Evolutionary conservation across 30 jellyfish, hydroid and myxozoan species (phyloP).

Genomic region (Sanderia malayensis): DNA sequence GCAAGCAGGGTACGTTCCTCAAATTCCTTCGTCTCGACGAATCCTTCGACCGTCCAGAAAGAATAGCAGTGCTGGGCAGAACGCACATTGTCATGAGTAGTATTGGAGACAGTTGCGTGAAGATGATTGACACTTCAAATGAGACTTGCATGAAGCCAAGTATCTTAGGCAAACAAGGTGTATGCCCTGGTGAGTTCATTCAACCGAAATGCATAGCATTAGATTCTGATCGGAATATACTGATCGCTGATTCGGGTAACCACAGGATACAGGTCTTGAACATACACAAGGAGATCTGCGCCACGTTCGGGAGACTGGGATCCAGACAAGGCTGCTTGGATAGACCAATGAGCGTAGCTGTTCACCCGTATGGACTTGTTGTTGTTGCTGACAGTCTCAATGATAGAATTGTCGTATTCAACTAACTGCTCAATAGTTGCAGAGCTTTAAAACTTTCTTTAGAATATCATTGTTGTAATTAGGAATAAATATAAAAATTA

Average conservation of each 20-base stretch:
- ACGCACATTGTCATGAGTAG: slow-evolving; percentile 28
- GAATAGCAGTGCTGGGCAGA: slow-evolving; percentile 18
- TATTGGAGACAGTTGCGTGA: slow-evolving; percentile 22
- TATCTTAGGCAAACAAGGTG: slow-evolving; percentile 45
- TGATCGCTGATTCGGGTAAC: slow-evolving; percentile 59
- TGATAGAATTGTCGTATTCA: slow-evolving; percentile 51
- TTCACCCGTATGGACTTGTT: slow-evolving; percentile 60
- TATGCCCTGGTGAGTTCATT: slow-evolving; percentile 52
- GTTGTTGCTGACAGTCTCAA: slow-evolving; percentile 64
- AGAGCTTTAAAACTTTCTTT: too few relatives aligned
- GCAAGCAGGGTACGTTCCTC: slow-evolving; percentile 27
- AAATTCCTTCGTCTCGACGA: slow-evolving; percentile 36
- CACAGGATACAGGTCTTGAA: slow-evolving; percentile 63
- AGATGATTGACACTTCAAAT: slow-evolving; percentile 23
- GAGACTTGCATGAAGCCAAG: slow-evolving; percentile 16
- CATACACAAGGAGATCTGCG: slow-evolving; percentile 10
- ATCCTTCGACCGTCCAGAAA: slow-evolving; percentile 23
- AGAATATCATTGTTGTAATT: too few relatives aligned
- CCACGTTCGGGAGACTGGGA: slow-evolving; percentile 67
- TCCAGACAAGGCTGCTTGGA: slow-evolving; percentile 61
- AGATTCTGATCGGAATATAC: slow-evolving; percentile 36
- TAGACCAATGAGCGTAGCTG: slow-evolving; percentile 53
- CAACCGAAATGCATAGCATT: slow-evolving; percentile 39
- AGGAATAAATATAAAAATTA: too few relatives aligned
- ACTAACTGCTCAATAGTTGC: too few relatives aligned